These are phyloP conservation scores for Dolichomitus sp. DNA, from an alignment of 2,888 invertebrate species.

Conservation along the genomic window DNA sequence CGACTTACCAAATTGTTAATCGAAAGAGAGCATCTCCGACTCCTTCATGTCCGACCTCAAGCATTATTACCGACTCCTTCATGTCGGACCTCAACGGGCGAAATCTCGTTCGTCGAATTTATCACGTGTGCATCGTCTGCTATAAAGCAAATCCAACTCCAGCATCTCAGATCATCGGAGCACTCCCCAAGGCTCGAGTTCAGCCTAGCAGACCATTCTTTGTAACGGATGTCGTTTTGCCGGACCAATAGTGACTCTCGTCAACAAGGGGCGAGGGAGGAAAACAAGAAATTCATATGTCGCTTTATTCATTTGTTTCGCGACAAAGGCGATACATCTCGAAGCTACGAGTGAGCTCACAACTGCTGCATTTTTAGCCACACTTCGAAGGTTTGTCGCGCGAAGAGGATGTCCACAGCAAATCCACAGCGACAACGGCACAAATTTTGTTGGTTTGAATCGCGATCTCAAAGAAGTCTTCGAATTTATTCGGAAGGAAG, in stretches of 20 bases:
- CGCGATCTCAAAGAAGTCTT: constrained; percentile 62
- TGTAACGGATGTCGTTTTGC: constrained; percentile 54
- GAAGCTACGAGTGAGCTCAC: constrained; percentile 67
- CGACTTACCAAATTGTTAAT: constrained; percentile 57
- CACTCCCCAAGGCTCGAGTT: constrained; percentile 32
- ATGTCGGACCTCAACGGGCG: constrained; percentile 48
- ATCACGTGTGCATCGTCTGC: constrained; percentile 67
- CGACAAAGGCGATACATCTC: constrained; percentile 69
- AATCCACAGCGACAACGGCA: constrained; percentile 72
- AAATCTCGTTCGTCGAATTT: constrained; percentile 52
- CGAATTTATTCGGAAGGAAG: constrained; percentile 34
- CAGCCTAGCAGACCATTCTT: constrained; percentile 49
- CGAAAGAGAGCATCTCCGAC: constrained; percentile 55
- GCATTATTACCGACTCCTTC: constrained; percentile 56
- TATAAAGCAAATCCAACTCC: constrained; percentile 33
- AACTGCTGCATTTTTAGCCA: constrained; percentile 66
- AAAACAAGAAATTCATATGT: constrained; percentile 67
- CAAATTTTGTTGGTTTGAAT: constrained; percentile 74
- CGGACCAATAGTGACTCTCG: constrained; percentile 49
- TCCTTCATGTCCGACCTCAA: constrained; percentile 65
- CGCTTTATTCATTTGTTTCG: constrained; percentile 69
- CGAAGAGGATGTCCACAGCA: constrained; percentile 64
- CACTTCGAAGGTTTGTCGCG: constrained; percentile 66
- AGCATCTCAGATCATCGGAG: constrained; percentile 9
- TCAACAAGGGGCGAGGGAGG: constrained; percentile 48